Base-by-base conservation (phyloP, 2,797 vertebrate genomes). In the Urophycis tenuis region DNA sequence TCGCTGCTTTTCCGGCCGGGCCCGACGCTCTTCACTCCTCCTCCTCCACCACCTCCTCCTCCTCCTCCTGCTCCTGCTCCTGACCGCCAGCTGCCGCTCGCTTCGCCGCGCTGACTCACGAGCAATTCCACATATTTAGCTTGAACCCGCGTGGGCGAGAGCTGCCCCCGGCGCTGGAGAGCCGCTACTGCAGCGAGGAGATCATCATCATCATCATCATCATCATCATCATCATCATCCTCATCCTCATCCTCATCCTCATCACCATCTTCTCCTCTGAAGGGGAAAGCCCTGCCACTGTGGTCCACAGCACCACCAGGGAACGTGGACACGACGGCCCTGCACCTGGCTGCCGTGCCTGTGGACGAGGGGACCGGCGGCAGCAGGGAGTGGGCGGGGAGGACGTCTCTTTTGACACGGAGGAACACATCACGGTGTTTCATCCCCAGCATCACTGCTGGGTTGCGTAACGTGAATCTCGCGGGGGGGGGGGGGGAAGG, bases 151-250 rank as follows among this genome's bases (percentile, higher is more conserved):
- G 89, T 91, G 87, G 89, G 87, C 75, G 85, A 85, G 83, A 84
- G 80, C 83, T 90, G 89, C 91, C 89, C 87, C 91, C 83, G 82
- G n/a, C 92, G 86, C 86, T 87, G 81, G 85, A 82, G 81, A 83
- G 84, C 75, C 69, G 82, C 86, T 85, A 89, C 85, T 91, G 84
- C 88, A 90, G 67, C 80, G 5, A 36, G 49, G 64, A 49, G 78
- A 32, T 25, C n/a, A n/a, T 35, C 11, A 39, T 29, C 76, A 78
- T 67, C 3, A n/a, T n/a, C n/a, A n/a, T n/a, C n/a, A n/a, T n/a
- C n/a, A n/a, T n/a, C n/a, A 32, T 25, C n/a, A n/a, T 35, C 11
- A 39, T 29, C 76, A 78, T 67, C 3, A n/a, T n/a, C n/a, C n/a
- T n/a, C n/a, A n/a, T n/a, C n/a, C n/a, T n/a, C n/a, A n/a, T n/a